Conservation (phyloP, 1,140 invertebrate genomes). For the Teleogryllus occipitalis region DNA sequence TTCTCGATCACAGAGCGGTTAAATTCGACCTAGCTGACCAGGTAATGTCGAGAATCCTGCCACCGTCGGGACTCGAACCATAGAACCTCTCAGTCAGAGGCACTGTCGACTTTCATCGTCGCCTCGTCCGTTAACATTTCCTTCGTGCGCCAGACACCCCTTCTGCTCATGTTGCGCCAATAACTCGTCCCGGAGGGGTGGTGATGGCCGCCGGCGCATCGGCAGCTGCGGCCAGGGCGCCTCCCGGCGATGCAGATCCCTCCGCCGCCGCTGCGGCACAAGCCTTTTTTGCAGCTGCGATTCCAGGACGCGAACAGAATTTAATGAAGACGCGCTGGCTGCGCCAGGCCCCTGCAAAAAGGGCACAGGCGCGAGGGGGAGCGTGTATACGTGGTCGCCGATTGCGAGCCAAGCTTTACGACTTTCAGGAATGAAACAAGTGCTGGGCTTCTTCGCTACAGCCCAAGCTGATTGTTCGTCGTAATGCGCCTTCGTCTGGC, state of each 20-base stretch:
- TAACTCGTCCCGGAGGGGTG: too few species aligned
- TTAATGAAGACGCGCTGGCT: not conserved
- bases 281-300: not conserved
- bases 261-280: too few species aligned
- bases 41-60: too few species aligned
- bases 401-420: not conserved
- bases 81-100: too few species aligned
- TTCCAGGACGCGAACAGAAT: conserved; percentile 3
- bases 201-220: not conserved
- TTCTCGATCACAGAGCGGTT: too few species aligned
- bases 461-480: not conserved
- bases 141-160: too few species aligned
- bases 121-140: too few species aligned
- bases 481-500: not conserved
- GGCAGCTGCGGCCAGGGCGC: not conserved
- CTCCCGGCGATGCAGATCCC: not conserved
- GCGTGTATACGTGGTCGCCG: not conserved
- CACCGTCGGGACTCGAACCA: too few species aligned
- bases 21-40: too few species aligned
- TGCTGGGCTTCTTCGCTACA: not conserved
- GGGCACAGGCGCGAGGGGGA: not conserved
- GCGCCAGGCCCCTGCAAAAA: not conserved
- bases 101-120: too few species aligned
- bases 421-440: conserved; percentile 1
- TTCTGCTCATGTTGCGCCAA: too few species aligned